Evolutionary conservation across 2,797 vertebrate species (phyloP), one percentile per base, ranked within the genome.

Genomic region (Babyrousa celebensis): DNA sequence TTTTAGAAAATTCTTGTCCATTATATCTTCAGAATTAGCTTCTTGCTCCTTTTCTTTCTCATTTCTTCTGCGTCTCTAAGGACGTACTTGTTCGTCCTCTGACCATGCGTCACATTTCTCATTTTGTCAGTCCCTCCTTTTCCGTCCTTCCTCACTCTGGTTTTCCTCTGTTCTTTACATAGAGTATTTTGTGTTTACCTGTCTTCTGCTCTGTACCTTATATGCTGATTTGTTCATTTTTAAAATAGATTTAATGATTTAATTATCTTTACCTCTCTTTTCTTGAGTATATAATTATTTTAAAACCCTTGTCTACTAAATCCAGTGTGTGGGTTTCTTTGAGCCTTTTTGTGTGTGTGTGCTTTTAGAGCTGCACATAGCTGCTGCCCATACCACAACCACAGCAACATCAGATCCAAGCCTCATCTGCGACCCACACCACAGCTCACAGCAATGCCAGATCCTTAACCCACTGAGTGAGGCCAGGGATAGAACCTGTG

Each of bases 1-100:
- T 94, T 94, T 71, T 83, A 63, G 77, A 70, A 94, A 48, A 62
- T 54, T 78, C 29, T 58, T 65, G 12, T n/a, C 32, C 29, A 5
- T 67, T 63, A 3, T 63, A 11, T 75, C n/a, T 75, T 74, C 23
- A 71, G 7, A 85, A 36, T 3, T 85, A 36, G 11, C n/a, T 90
- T 65, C 40, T 82, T 36, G n/a, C 63, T 27, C 36, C 4, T 89
- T 71, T 74, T 70, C 25, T 71, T 23, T 54, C 20, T 43, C 52
- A 11, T 88, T 20, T 60, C 9, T 21, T 78, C 16, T 32, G 21
- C 36, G 62, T 43, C 36, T 40, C 10, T 21, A 20, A 14, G 77
- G 32, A n/a, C 17, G 27, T 43, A 8, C 56, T 48, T 5, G 0
- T 54, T 86, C 9, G 48, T 18, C 27, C 54, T 70, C 52, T 75